phyloP scores from a whole-genome alignment of 2,888 invertebrate species.

The Caenorhabditis macrosperma region DNA sequence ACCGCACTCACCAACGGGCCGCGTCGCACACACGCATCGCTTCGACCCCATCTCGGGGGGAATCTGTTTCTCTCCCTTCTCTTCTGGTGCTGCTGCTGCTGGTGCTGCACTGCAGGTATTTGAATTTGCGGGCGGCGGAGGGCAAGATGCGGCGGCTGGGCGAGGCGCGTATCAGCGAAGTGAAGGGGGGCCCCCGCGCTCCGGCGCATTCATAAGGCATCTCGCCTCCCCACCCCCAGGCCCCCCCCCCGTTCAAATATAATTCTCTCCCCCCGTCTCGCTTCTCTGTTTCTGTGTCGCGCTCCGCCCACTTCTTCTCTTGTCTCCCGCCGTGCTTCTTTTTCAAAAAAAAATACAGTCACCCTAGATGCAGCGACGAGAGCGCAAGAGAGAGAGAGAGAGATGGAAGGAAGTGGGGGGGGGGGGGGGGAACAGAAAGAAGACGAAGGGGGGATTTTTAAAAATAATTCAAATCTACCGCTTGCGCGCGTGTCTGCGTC shows the following conservation, averaged over 20 bases:
- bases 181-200: conserved; percentile 8
- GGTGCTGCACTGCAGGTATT: conserved; percentile 40
- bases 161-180: conserved; percentile 39
- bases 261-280: not conserved
- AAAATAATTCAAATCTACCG: too few species aligned
- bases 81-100: not conserved
- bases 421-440: too few species aligned
- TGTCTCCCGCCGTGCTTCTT: conserved; percentile 3
- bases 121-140: conserved; percentile 16
- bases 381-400: not conserved
- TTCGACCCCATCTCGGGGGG: not conserved
- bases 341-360: conserved; percentile 32
- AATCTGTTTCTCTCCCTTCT: not conserved
- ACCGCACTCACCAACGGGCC: conserved; percentile 3
- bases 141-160: conserved; percentile 7
- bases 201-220: conserved; percentile 1
- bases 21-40: conserved; percentile 52
- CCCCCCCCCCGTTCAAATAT: not conserved
- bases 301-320: not conserved
- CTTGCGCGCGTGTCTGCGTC: not conserved
- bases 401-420: too few species aligned
- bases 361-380: too few species aligned
- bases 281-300: conserved; percentile 2
- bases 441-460: too few species aligned
- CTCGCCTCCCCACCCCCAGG: not conserved